Percentiles rank a stretch among this genome's conserved stretches.
Conservation (phyloP, 2,888 invertebrate genomes). For the Dichetophora obliterata region DNA sequence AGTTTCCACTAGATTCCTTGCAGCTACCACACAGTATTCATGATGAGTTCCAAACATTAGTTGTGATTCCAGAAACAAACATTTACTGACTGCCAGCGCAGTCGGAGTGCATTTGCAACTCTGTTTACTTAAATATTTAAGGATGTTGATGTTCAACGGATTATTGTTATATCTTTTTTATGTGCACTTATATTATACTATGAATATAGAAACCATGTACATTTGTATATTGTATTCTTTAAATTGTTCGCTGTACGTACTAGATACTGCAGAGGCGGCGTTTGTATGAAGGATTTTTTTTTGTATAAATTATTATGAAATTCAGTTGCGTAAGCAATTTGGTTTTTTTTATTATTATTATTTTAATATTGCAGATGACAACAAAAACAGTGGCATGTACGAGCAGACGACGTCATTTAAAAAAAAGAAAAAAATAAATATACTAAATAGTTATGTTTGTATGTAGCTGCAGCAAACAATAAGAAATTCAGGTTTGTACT, state of each 20-base stretch:
- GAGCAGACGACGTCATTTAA: slow-evolving; percentile 36
- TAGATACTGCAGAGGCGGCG: neutral
- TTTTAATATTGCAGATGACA: slow-evolving; percentile 9
- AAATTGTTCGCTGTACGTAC: neutral
- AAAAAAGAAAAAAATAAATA: slow-evolving; percentile 27
- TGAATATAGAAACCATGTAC: neutral
- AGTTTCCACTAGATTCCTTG: too few relatives aligned
- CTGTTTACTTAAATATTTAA: slow-evolving; percentile 68
- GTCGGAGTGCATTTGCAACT: slow-evolving; percentile 59
- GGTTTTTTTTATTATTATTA: slow-evolving; percentile 56
- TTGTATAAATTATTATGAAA: slow-evolving; percentile 22
- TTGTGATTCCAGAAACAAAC: neutral
- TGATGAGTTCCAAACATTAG: too few relatives aligned
- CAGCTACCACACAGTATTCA: too few relatives aligned
- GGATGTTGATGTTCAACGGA: slow-evolving; percentile 67
- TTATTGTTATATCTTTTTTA: slow-evolving; percentile 66
- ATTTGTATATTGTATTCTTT: neutral
- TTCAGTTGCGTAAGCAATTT: slow-evolving; percentile 56
- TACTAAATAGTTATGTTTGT: neutral
- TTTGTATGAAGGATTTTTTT: neutral
- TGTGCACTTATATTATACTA: neutral
- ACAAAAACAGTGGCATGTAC: slow-evolving; percentile 33
- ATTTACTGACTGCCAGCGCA: slow-evolving; percentile 3
- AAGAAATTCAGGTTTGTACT: slow-evolving; percentile 20
- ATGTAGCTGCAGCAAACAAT: slow-evolving; percentile 20